Evolutionary conservation across 2,888 invertebrate genomes (phyloP).

Genomic region (Drosophila sordidapex): DNA sequence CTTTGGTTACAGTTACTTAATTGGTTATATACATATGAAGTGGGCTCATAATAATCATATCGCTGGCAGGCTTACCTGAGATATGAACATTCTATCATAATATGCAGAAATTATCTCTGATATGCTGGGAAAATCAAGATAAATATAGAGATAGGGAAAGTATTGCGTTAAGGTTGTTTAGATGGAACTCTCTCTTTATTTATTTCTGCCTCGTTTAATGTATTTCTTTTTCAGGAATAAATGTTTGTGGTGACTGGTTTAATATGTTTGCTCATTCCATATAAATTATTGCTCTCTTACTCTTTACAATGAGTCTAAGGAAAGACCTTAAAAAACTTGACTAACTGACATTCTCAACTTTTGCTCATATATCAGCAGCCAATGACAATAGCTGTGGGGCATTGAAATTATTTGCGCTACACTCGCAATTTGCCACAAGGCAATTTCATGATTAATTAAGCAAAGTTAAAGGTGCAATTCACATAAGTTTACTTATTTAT

Average conservation of each 20-base stretch:
- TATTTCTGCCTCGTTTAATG: background rate
- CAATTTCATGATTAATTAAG: constrained; percentile 39
- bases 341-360: background rate
- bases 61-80: background rate
- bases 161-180: background rate
- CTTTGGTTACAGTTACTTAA: constrained; percentile 31
- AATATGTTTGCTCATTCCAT: background rate
- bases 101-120: background rate
- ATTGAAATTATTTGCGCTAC: background rate
- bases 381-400: constrained; percentile 10
- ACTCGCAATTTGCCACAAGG: background rate
- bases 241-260: background rate
- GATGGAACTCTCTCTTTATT: background rate
- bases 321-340: background rate
- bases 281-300: background rate
- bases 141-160: background rate
- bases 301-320: background rate
- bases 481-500: constrained; percentile 26
- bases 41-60: constrained; percentile 5
- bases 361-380: background rate
- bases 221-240: background rate
- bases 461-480: constrained; percentile 31
- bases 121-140: background rate
- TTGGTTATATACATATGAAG: constrained; percentile 23
- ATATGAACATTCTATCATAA: constrained; percentile 8